Base-by-base conservation (phyloP, 2,113 vertebrate genomes). In the Hippolais icterina region DNA sequence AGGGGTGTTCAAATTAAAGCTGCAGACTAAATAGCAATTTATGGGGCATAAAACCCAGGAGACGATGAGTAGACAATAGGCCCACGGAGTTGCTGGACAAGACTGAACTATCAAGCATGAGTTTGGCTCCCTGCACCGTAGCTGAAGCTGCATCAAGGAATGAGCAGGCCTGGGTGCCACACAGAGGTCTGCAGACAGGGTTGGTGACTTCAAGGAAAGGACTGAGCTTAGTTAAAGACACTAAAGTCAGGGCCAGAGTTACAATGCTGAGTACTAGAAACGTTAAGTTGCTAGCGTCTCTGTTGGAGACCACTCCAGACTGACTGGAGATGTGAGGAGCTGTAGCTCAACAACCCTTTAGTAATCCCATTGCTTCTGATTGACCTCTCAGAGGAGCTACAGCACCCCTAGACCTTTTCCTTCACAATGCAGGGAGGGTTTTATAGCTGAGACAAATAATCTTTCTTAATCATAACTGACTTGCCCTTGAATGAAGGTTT, bases 81-180 rank as follows among this genome's bases (percentile, higher is more conserved):
- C 15, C 56, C 3, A 0, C 1, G 12, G 49, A 76, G 37, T 3
- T 71, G 23, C 8, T 91, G 56, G 39, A 31, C 37, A 56, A 16
- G 23, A 71, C 47, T 29, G 15, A 82, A 4, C 33, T 24, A 18
- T 59, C 56, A 21, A 53, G 46, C 1, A 1, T 20, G 24, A 79
- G 27, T 27, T 86, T 0, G 0, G 5, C 28, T 92, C 65, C 31
- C 7, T 12, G 14, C 7, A 37, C 31, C 1, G 1, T 10, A n/a
- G 28, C 53, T 61, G 44, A 27, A 50, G 60, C 15, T 60, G 14
- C 29, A 64, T 23, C 35, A 37, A 5, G 18, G 59, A 15, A 10
- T 12, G 53, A 60, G 56, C 12, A 41, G 42, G 27, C 3, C 18
- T 63, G 16, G 37, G 23, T 7, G 42, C 42, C 14, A 59, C 37